Conservation (phyloP, 2,888 invertebrate genomes). For the Neuroscelio doddi region DNA sequence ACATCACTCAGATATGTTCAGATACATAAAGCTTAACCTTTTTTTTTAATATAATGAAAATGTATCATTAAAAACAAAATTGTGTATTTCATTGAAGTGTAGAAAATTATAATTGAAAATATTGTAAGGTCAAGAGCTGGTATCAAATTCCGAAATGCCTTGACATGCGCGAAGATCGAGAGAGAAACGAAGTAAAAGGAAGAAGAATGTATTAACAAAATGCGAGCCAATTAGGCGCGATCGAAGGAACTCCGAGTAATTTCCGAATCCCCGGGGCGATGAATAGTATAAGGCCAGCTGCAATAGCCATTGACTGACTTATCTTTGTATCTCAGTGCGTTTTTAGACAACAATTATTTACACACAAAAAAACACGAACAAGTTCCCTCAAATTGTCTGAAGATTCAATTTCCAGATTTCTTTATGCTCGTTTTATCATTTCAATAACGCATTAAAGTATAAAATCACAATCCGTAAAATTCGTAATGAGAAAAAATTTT, state of each 20-base stretch:
- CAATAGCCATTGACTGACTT: conserved; percentile 29
- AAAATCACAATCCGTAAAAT: conserved; percentile 42
- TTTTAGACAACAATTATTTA: neutral
- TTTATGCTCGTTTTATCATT: too few species aligned
- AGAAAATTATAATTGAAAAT: neutral
- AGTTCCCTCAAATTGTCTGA: too few species aligned
- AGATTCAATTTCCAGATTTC: too few species aligned
- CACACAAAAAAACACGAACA: too few species aligned
- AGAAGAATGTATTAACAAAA: conserved; percentile 21
- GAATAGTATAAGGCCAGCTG: conserved; percentile 27
- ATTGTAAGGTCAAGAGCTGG: conserved; percentile 20
- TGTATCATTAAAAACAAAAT: too few species aligned
- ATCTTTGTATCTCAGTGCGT: conserved; percentile 15
- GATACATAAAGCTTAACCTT: too few species aligned
- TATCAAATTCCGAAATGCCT: conserved; percentile 18
- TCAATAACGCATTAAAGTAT: conserved; percentile 46
- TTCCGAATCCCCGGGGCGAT: conserved; percentile 35
- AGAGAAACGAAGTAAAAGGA: conserved; percentile 16
- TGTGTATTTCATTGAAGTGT: too few species aligned
- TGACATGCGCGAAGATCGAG: conserved; percentile 17
- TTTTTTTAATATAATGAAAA: too few species aligned
- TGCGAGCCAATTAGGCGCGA: conserved; percentile 39
- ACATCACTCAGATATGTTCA: too few species aligned
- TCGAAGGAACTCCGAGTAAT: conserved; percentile 32
- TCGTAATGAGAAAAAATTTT: conserved; percentile 35